Percentiles rank a stretch among this genome's conserved stretches.
phyloP scores from a whole-genome alignment of 1,140 invertebrate genomes.

The Adelges cooleyi region DNA sequence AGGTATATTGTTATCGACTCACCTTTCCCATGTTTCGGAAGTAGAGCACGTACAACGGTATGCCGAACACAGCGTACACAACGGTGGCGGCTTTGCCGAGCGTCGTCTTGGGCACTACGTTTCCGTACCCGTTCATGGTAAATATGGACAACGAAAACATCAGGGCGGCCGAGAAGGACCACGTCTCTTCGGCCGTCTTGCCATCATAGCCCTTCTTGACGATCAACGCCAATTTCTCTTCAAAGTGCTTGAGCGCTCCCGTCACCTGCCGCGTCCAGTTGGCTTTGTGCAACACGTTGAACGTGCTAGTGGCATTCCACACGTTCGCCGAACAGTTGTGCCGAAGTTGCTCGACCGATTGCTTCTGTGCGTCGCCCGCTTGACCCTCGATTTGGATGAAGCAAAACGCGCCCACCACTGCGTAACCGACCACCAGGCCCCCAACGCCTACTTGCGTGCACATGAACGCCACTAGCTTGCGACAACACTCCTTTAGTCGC shows the following conservation, averaged over 20 bases:
- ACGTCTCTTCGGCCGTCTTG: constrained; percentile 54
- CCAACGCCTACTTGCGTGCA: constrained; percentile 91
- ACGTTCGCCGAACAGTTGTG: constrained; percentile 48
- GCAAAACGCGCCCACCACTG: constrained; percentile 83
- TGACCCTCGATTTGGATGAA: constrained; percentile 77
- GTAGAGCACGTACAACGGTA: constrained; percentile 81
- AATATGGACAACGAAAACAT: constrained; percentile 81
- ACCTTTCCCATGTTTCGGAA: constrained; percentile 80
- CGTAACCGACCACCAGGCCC: constrained; percentile 85
- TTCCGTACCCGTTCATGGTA: constrained; percentile 91
- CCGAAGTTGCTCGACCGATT: constrained; percentile 41
- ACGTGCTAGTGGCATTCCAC: constrained; percentile 58
- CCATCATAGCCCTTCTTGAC: constrained; percentile 70
- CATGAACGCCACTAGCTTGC: constrained; percentile 79
- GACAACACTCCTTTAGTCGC: constrained; percentile 65
- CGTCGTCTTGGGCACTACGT: constrained; percentile 77
- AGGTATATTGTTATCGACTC: background rate
- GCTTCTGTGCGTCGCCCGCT: constrained; percentile 45
- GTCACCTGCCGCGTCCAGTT: constrained; percentile 57
- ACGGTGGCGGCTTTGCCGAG: constrained; percentile 88
- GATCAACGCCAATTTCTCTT: constrained; percentile 53
- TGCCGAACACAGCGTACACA: constrained; percentile 87
- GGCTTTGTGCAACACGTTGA: constrained; percentile 64
- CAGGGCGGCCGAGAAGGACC: constrained; percentile 72
- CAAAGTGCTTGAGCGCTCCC: constrained; percentile 54